These are phyloP conservation scores for Lordiphosa mommai DNA, from an alignment of 1,140 invertebrate species.

Conservation along the genomic window DNA sequence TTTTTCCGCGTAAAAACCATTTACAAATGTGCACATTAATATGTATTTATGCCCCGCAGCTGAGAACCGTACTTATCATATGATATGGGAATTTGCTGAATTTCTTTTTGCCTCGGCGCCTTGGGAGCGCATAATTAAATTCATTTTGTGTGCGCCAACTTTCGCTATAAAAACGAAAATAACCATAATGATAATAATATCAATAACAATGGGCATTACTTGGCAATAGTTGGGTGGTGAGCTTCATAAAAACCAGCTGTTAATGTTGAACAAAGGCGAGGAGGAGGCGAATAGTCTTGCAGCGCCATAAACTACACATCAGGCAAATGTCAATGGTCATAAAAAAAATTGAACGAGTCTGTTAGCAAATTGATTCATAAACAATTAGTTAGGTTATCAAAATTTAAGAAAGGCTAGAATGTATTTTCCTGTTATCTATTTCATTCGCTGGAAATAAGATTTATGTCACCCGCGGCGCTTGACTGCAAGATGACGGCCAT, in stretches of 20 bases:
- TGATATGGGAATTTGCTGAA: slow-evolving; percentile 5
- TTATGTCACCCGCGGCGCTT: slow-evolving; percentile 56
- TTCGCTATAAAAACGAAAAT: slow-evolving; percentile 59
- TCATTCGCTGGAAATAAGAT: slow-evolving; percentile 60
- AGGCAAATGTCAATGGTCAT: slow-evolving; percentile 48
- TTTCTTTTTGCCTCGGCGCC: background rate
- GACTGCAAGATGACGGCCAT: slow-evolving; percentile 25
- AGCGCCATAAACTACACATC: slow-evolving; percentile 45
- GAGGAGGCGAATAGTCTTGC: slow-evolving; percentile 5
- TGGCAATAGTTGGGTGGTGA: slow-evolving; percentile 50
- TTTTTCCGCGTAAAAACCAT: slow-evolving; percentile 5
- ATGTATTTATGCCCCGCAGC: slow-evolving; percentile 18
- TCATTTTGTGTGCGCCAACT: slow-evolving; percentile 56
- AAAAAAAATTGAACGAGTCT: slow-evolving; percentile 54
- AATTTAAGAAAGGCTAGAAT: background rate
- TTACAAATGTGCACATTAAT: slow-evolving; percentile 24
- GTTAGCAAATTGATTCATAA: slow-evolving; percentile 51
- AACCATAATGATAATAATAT: slow-evolving; percentile 56
- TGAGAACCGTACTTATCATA: slow-evolving; percentile 17
- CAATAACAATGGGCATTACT: slow-evolving; percentile 55
- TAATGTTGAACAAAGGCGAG: slow-evolving; percentile 27
- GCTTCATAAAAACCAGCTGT: slow-evolving; percentile 65
- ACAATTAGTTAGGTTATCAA: slow-evolving; percentile 43
- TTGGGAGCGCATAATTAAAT: slow-evolving; percentile 57
- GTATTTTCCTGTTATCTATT: slow-evolving; percentile 49